These are phyloP conservation scores for Bos javanicus DNA, from an alignment of 2,113 vertebrate genomes.

Conservation along the genomic window DNA sequence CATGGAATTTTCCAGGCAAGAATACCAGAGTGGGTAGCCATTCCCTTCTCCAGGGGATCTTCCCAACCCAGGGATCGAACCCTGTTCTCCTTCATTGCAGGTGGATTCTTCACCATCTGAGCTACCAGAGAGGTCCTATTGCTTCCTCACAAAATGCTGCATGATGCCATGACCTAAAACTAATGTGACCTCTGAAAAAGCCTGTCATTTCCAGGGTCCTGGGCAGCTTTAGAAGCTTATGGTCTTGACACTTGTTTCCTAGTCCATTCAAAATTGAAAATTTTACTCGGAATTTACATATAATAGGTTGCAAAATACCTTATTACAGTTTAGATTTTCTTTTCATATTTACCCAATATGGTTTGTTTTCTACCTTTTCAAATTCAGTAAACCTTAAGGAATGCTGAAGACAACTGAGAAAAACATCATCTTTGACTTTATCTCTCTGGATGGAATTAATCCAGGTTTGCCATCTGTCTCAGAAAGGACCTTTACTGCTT, in stretches of 20 bases:
- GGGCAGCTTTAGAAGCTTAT: neutral
- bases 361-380: neutral
- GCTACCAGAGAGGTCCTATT: neutral
- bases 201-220: neutral
- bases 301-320: neutral
- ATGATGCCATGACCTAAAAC: neutral
- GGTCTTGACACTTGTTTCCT: neutral
- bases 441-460: neutral
- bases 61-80: neutral
- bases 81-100: neutral
- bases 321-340: neutral
- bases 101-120: neutral
- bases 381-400: neutral
- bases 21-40: neutral
- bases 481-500: neutral
- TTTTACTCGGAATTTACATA: neutral
- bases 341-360: neutral
- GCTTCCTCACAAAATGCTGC: neutral
- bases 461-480: neutral
- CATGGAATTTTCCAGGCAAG: neutral
- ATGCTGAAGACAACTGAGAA: conserved; percentile 19
- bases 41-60: neutral
- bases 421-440: conserved; percentile 10
- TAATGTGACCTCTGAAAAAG: rapidly evolving
- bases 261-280: neutral